Evolutionary conservation across 2,797 vertebrate genomes (phyloP).

Genomic region (Selene dorsalis): DNA sequence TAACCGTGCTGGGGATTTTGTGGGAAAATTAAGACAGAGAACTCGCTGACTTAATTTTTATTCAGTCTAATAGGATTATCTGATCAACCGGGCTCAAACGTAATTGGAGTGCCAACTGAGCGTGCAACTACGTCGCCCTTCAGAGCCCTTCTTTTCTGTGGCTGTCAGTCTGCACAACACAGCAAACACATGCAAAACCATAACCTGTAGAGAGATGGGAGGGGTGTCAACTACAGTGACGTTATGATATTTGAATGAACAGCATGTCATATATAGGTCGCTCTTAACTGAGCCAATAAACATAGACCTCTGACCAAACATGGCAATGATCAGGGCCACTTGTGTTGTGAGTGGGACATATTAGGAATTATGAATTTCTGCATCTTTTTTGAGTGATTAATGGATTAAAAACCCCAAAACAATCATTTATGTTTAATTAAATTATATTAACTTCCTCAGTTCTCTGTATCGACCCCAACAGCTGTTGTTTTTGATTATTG

Average conservation of each 20-base stretch:
- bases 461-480: neutral
- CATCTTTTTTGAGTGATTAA: constrained; percentile 5
- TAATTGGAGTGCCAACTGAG: constrained; percentile 70
- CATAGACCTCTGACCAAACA: too few species aligned
- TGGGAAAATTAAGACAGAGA: constrained; percentile 53
- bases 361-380: constrained; percentile 6
- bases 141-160: neutral
- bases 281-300: neutral
- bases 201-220: neutral
- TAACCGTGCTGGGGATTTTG: constrained; percentile 54
- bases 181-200: neutral
- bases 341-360: neutral
- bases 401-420: too few species aligned
- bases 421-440: neutral
- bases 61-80: constrained; percentile 74
- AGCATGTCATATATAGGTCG: neutral
- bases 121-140: constrained; percentile 9
- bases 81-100: constrained; percentile 63
- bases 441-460: neutral
- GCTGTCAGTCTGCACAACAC: neutral
- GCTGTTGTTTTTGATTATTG: neutral
- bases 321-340: neutral
- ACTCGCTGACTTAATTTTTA: constrained; percentile 64
- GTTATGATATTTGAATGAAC: neutral
- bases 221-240: neutral